These are phyloP conservation scores for Polyergus mexicanus DNA, from an alignment of 1,140 invertebrate species.

Conservation along the genomic window DNA sequence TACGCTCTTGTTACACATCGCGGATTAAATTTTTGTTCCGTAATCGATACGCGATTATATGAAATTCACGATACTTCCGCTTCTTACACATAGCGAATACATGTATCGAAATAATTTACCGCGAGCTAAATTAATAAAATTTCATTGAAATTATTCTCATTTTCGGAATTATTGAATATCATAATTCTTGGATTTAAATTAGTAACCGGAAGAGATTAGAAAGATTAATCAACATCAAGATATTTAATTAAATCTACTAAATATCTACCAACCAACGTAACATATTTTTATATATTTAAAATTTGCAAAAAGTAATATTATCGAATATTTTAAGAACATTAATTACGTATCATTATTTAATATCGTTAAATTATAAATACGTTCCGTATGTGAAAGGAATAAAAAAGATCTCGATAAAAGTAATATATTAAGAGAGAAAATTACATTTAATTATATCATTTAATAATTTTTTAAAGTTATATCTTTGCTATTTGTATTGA, in stretches of 20 bases:
- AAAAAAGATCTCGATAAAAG: too few relatives aligned
- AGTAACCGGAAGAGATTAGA: background rate
- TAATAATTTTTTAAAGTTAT: background rate
- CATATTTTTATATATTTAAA: background rate
- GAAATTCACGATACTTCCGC: background rate
- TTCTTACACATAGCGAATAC: background rate
- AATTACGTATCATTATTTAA: background rate
- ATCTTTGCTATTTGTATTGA: background rate
- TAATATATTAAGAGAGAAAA: too few relatives aligned
- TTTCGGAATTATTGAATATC: background rate
- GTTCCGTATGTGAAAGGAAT: too few relatives aligned
- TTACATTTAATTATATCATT: too few relatives aligned
- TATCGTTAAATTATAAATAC: background rate
- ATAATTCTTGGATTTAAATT: background rate
- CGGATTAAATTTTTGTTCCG: constrained; percentile 8
- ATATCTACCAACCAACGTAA: background rate
- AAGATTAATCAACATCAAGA: background rate
- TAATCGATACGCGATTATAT: constrained; percentile 34
- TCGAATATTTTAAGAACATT: background rate
- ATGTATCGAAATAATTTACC: background rate
- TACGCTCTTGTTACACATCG: constrained; percentile 59
- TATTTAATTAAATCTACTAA: background rate
- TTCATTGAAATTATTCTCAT: background rate
- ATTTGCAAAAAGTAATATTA: constrained; percentile 4
- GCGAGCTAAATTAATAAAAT: background rate